Conservation (phyloP, 2,888 invertebrate species). For the Cephus nigrinus region DNA sequence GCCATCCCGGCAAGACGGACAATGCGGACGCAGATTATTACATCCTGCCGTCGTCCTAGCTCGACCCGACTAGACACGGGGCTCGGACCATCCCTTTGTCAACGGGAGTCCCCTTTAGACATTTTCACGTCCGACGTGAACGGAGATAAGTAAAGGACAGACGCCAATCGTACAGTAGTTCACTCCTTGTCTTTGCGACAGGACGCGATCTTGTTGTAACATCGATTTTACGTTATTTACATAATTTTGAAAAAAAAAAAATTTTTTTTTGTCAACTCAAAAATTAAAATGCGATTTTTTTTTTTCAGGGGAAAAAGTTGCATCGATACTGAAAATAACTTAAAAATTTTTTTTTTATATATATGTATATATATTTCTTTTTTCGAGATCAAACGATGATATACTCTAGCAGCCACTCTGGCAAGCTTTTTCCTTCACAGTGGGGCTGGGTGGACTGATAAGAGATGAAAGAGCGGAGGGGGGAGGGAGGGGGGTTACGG, state of each 20-base stretch:
- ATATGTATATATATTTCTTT: neutral
- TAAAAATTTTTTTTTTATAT: neutral
- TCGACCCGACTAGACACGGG: neutral
- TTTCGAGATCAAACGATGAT: neutral
- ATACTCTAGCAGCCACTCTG: neutral
- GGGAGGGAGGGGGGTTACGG: neutral
- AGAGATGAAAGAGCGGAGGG: neutral
- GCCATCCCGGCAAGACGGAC: slow-evolving; percentile 62
- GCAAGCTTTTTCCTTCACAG: neutral
- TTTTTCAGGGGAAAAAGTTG: too few relatives aligned
- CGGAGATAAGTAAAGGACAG: neutral
- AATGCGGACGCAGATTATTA: slow-evolving; percentile 65
- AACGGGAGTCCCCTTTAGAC: neutral
- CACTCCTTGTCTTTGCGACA: neutral
- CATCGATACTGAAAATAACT: neutral
- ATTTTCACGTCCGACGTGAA: neutral
- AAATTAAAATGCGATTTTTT: too few relatives aligned
- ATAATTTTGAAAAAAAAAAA: neutral
- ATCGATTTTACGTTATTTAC: neutral
- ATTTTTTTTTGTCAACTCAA: too few relatives aligned
- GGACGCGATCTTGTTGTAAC: neutral
- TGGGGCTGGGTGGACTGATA: too few relatives aligned
- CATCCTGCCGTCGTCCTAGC: slow-evolving; percentile 36
- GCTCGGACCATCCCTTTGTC: neutral
- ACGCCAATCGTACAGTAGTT: neutral